A percentile compares a stretch with the other conserved stretches of the same genome.
These are phyloP conservation scores for Crypturellus undulatus DNA, from an alignment of 2,113 vertebrate species.

Conservation along the genomic window DNA sequence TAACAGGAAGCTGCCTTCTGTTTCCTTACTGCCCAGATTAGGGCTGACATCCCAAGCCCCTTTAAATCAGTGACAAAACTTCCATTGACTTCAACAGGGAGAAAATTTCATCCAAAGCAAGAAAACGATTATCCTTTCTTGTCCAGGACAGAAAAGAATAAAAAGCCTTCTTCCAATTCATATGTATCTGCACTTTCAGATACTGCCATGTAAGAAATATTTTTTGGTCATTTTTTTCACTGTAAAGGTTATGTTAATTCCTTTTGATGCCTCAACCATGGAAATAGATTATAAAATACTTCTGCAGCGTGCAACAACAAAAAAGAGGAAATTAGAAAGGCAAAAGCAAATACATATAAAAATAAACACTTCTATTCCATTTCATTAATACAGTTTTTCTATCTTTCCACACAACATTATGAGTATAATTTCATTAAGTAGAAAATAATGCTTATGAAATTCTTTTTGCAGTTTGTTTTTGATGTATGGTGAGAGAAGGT, in stretches of 20 bases:
- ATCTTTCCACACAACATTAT: neutral
- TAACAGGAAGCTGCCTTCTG: conserved; percentile 40
- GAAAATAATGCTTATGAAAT: neutral
- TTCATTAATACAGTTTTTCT: neutral
- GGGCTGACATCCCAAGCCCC: neutral
- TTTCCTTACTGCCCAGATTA: neutral
- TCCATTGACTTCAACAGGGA: neutral
- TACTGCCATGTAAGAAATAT: neutral
- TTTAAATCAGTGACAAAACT: conserved; percentile 17
- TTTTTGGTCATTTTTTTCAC: neutral
- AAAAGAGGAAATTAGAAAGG: neutral
- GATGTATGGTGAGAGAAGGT: neutral
- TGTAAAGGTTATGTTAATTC: neutral
- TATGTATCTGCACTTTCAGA: neutral
- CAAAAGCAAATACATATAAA: neutral
- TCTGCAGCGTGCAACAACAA: neutral
- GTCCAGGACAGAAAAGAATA: conserved; percentile 22
- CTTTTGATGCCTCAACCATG: neutral
- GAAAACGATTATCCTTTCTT: neutral
- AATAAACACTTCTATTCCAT: neutral
- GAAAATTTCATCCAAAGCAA: neutral
- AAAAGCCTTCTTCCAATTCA: neutral
- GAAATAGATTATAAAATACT: neutral
- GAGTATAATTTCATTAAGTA: neutral
- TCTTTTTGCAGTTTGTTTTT: neutral